These are phyloP conservation scores for Catocala nupta DNA, from an alignment of 2,888 invertebrate species.

Conservation along the genomic window DNA sequence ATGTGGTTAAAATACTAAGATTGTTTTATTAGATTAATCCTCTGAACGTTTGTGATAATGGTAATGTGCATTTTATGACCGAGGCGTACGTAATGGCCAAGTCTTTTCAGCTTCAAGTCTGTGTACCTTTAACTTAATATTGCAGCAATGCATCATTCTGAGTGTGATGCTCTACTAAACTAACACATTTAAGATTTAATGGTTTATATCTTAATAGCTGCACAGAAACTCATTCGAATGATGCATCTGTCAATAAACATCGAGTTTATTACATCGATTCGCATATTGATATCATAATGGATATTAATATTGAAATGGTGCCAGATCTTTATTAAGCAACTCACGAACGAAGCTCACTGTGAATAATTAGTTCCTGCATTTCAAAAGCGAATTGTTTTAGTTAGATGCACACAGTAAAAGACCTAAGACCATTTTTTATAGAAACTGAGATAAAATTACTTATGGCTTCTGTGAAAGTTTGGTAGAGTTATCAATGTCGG, in stretches of 20 bases:
- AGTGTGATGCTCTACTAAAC: slow-evolving; percentile 7
- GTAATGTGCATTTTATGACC: slow-evolving; percentile 16
- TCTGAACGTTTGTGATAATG: slow-evolving; percentile 8
- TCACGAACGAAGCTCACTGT: slow-evolving; percentile 12
- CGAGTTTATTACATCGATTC: slow-evolving; percentile 46
- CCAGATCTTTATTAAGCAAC: slow-evolving; percentile 38
- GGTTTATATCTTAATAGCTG: slow-evolving; percentile 20
- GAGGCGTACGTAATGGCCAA: background rate
- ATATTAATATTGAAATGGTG: slow-evolving; percentile 44
- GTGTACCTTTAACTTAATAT: background rate
- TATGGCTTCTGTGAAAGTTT: no score
- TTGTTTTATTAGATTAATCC: slow-evolving; percentile 52
- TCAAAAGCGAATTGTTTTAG: no score
- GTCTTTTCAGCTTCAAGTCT: background rate
- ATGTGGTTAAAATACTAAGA: slow-evolving; percentile 67
- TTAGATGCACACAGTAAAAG: no score
- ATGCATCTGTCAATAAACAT: slow-evolving; percentile 42
- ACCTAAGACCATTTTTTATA: no score
- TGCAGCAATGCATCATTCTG: slow-evolving; percentile 5
- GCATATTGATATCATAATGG: slow-evolving; percentile 41
- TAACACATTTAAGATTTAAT: slow-evolving; percentile 14
- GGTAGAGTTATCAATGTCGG: no score
- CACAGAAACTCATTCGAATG: slow-evolving; percentile 29
- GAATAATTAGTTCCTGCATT: no score
- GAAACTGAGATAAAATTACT: no score